Evolutionary conservation across 2,113 vertebrate species (phyloP).

Genomic region (Psettodes erumei): DNA sequence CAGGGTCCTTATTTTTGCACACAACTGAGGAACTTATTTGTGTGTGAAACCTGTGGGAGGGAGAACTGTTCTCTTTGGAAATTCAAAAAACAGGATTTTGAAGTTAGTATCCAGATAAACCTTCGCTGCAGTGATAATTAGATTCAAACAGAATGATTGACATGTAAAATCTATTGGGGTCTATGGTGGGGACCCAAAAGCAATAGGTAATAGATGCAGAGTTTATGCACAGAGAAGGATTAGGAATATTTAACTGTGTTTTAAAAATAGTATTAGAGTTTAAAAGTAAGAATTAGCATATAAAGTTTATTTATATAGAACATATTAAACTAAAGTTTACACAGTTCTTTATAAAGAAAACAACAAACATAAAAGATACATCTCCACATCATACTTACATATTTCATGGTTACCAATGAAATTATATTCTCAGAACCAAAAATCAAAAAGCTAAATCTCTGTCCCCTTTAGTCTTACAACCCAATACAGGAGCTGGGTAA

Average conservation of each 20-base stretch:
- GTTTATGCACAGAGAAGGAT: slow-evolving; percentile 21
- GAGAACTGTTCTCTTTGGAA: not conserved
- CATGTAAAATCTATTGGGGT: slow-evolving; percentile 31
- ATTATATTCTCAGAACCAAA: not conserved
- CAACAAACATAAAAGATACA: not conserved
- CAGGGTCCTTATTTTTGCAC: not conserved
- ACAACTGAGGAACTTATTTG: too few relatives aligned
- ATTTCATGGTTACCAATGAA: not conserved
- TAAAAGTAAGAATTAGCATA: too few relatives aligned
- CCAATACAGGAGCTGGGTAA: not conserved
- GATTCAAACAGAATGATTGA: slow-evolving; percentile 23
- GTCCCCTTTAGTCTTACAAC: not conserved
- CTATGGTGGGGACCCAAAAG: not conserved
- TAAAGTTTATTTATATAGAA: not conserved
- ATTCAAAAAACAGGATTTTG: slow-evolving; percentile 13
- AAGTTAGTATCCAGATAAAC: slow-evolving; percentile 20
- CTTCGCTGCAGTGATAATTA: slow-evolving; percentile 8
- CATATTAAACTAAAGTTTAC: not conserved
- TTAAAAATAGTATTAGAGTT: not conserved
- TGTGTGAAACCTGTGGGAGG: not conserved
- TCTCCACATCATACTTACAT: not conserved
- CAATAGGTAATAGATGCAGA: slow-evolving; percentile 16
- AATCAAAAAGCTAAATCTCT: not conserved
- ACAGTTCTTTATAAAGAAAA: not conserved
- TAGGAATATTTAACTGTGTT: slow-evolving; percentile 21